phyloP scores from a whole-genome alignment of 2,113 vertebrate species.

The Brachirus orientalis region DNA sequence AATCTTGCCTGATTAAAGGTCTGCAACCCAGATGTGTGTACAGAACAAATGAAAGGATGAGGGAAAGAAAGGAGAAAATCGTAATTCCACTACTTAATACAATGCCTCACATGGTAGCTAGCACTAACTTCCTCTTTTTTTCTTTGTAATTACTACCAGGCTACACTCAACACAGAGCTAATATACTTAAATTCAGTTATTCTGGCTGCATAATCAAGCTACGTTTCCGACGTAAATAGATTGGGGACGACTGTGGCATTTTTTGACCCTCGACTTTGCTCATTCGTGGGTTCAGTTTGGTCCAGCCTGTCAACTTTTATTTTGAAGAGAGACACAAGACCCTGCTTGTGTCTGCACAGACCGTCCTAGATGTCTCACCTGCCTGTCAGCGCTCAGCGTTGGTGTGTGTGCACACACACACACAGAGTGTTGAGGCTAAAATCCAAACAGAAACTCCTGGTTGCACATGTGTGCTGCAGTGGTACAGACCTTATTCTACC shows the following conservation, averaged over 20 bases:
- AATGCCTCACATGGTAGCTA: background rate
- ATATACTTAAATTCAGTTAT: conserved; percentile 1
- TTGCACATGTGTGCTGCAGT: background rate
- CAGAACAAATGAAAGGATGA: background rate
- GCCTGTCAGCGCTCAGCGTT: conserved; percentile 40
- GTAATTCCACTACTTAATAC: background rate
- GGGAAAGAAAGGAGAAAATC: conserved; percentile 6
- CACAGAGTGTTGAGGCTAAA: conserved; percentile 16
- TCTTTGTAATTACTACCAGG: background rate
- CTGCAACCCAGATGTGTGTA: background rate
- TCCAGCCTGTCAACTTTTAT: conserved; percentile 49
- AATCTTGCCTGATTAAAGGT: background rate
- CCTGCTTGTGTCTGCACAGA: conserved; percentile 52
- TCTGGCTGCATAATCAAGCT: background rate
- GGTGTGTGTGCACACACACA: conserved; percentile 7
- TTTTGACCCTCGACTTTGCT: background rate
- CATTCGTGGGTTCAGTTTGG: background rate
- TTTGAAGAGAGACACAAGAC: conserved; percentile 52
- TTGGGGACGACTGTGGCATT: no score
- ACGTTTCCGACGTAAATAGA: background rate
- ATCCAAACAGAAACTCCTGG: conserved; percentile 22
- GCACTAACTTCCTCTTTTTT: background rate
- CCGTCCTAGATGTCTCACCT: conserved; percentile 71
- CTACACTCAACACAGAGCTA: background rate
- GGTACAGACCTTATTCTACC: background rate